These are phyloP conservation scores for Neogobius melanostomus DNA, from an alignment of 2,113 vertebrate genomes.

Conservation along the genomic window DNA sequence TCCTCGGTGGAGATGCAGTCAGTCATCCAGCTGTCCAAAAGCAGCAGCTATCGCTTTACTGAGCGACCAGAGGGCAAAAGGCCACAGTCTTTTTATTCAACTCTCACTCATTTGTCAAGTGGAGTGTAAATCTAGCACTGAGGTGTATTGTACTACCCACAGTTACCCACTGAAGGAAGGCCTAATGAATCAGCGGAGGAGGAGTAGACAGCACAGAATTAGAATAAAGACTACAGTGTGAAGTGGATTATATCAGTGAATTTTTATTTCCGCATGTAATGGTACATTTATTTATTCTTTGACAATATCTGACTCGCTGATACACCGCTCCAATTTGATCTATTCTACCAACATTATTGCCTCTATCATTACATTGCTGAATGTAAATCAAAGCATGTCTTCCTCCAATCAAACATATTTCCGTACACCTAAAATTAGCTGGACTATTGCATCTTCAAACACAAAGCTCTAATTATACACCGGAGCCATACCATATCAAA, in stretches of 20 bases:
- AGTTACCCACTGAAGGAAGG: slow-evolving; percentile 18
- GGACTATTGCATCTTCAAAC: slow-evolving; percentile 48
- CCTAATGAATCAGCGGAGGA: slow-evolving; percentile 1
- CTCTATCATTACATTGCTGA: neutral
- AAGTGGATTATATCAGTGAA: neutral
- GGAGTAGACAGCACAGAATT: neutral
- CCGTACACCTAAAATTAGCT: slow-evolving; percentile 25
- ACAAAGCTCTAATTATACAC: slow-evolving; percentile 44
- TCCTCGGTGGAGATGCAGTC: slow-evolving; percentile 74
- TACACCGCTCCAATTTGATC: neutral
- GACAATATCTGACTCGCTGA: neutral
- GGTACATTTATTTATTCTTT: neutral
- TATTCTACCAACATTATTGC: neutral
- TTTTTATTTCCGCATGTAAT: too few species aligned
- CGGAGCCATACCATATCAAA: slow-evolving; percentile 41
- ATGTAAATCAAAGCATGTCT: neutral
- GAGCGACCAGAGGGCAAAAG: slow-evolving; percentile 66
- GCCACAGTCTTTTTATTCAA: slow-evolving; percentile 62
- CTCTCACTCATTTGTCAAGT: slow-evolving; percentile 59
- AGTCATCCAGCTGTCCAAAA: slow-evolving; percentile 73
- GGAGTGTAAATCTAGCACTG: slow-evolving; percentile 34
- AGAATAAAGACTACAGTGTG: neutral
- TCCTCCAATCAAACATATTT: slow-evolving; percentile 27
- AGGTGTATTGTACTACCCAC: slow-evolving; percentile 33
- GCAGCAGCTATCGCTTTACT: slow-evolving; percentile 64